Base-by-base conservation (phyloP, 2,113 vertebrate genomes). In the Notothenia coriiceps region DNA sequence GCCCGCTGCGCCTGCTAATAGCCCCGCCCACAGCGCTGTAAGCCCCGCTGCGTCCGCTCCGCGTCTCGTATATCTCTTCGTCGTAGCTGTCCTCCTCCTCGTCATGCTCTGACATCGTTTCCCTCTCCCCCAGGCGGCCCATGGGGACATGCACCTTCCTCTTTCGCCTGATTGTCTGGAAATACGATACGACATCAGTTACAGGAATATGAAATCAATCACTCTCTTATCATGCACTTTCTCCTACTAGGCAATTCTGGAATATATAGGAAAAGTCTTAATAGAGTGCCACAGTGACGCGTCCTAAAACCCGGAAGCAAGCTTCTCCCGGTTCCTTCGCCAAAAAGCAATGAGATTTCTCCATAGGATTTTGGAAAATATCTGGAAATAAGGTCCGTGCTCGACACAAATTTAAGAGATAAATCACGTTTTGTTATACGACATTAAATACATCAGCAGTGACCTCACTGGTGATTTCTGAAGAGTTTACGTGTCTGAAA, bases 51-150 rank as follows among this genome's bases (percentile, higher is more conserved):
- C 95, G 95, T 57, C 94, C 94, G 65, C 95, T 96, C 55, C 96
- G 91, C 0, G 94, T 95, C 49, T 99, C 98, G 0, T 95, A 96
- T 79, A 95, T 93, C 40, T 99, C 98, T 6, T 99, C 98, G 0
- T 99, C 98, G 0, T 97, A 98, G 91, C 98, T 99, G 73, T 99
- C 98, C 0, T 98, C 98, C 29, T 99, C 98, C 0, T 98, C 98
- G 10, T 99, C 98, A 0, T 98, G 96, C 71, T 98, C 97, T 0
- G 98, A 99, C 71, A 96, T 96, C 0, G 97, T 97, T 1, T 98
- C 98, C 70, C 97, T 95, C 50, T 98, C 97, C 17, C 97, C 97
- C 0, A 96, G 93, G 17, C 96, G 96, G 62, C 95, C 91, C 87
- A 98, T 94, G 1, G 97, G 97, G 68, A 99, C 96, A 69, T 99